Conservation (phyloP, 2,888 invertebrate genomes). For the Zele albiditarsus region DNA sequence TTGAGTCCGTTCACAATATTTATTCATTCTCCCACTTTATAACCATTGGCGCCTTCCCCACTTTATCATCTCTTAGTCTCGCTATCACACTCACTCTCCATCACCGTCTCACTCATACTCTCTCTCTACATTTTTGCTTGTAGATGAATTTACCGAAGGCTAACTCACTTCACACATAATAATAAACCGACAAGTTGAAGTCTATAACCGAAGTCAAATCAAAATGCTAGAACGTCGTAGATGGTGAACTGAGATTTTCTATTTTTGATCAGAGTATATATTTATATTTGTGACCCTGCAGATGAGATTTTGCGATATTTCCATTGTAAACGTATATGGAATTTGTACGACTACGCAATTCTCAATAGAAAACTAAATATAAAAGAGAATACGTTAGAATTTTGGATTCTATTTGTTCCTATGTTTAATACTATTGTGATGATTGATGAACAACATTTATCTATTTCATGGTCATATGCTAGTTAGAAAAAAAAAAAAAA, state of each 20-base stretch:
- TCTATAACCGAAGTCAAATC: not conserved
- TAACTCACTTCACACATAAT: conserved; percentile 12
- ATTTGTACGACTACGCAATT: not conserved
- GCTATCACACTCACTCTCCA: not conserved
- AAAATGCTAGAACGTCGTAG: conserved; percentile 2
- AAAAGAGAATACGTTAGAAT: not conserved
- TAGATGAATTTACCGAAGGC: conserved; percentile 3
- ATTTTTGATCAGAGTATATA: conserved; percentile 12
- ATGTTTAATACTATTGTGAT: no score
- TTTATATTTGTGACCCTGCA: not conserved
- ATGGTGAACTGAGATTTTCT: conserved; percentile 26
- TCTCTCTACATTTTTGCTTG: not conserved
- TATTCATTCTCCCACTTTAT: conserved; percentile 26
- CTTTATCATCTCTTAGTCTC: not conserved
- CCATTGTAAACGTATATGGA: not conserved
- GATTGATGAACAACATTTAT: not conserved
- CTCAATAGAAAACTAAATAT: not conserved
- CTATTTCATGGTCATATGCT: not conserved
- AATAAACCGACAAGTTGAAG: conserved; percentile 1
- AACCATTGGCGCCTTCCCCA: conserved; percentile 5
- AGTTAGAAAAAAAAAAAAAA: not conserved
- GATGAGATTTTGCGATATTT: not conserved
- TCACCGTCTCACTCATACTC: not conserved
- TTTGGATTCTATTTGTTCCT: no score
- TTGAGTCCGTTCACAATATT: conserved; percentile 25